These are phyloP conservation scores for Ameiurus melas DNA, from an alignment of 2,113 vertebrate species.

Conservation along the genomic window DNA sequence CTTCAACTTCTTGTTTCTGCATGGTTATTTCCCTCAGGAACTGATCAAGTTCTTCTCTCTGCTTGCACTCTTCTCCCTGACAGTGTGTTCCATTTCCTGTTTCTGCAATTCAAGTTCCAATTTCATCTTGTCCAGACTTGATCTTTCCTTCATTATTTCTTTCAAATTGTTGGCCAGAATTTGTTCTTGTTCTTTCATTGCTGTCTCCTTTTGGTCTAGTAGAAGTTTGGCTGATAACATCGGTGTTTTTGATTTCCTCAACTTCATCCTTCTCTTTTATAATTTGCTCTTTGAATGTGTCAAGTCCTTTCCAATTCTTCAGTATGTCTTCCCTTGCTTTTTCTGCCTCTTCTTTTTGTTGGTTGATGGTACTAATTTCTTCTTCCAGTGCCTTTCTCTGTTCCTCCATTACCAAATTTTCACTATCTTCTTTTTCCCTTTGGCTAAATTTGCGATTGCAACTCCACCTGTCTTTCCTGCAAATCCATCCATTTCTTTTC, in stretches of 20 bases:
- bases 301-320: neutral
- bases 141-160: neutral
- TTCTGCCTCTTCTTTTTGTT: slow-evolving; percentile 12
- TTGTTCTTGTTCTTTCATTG: slow-evolving; percentile 11
- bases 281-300: neutral
- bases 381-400: slow-evolving; percentile 20
- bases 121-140: slow-evolving; percentile 25
- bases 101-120: slow-evolving; percentile 26
- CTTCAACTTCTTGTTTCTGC: neutral
- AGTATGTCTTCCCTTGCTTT: slow-evolving; percentile 32
- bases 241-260: neutral
- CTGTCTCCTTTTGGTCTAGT: neutral
- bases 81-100: neutral
- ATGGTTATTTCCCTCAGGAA: neutral
- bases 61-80: neutral
- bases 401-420: slow-evolving; percentile 14
- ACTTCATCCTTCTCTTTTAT: slow-evolving; percentile 8
- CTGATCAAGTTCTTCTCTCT: slow-evolving; percentile 18
- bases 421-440: slow-evolving; percentile 15
- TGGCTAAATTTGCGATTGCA: neutral
- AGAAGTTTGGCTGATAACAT: neutral
- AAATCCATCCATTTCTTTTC: neutral
- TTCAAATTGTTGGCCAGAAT: neutral
- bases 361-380: neutral
- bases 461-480: neutral